These are phyloP conservation scores for Ophiothrix spiculata DNA, from an alignment of 35 echinoderm and acorn worm genomes.

Conservation along the genomic window DNA sequence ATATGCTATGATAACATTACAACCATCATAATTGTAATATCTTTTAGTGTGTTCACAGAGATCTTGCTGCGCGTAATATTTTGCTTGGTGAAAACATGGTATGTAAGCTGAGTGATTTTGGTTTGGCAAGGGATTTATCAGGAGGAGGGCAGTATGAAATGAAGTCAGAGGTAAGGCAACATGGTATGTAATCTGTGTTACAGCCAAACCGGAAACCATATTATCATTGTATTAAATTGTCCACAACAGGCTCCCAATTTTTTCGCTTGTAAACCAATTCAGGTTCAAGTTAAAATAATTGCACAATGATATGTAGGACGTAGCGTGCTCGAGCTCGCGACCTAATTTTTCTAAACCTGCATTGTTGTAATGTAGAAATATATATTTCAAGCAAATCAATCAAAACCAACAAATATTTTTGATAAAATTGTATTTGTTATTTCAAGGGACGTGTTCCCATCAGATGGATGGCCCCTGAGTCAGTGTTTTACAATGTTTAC, in stretches of 20 bases:
- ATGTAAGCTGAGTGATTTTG: conserved; percentile 44
- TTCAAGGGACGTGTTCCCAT: conserved; percentile 33
- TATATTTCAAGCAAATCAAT: too few relatives aligned
- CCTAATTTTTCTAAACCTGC: too few relatives aligned
- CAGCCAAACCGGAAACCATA: background rate
- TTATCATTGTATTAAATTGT: background rate
- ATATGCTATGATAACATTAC: background rate
- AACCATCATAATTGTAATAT: background rate
- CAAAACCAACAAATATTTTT: too few relatives aligned
- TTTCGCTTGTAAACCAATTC: too few relatives aligned
- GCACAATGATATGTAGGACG: too few relatives aligned
- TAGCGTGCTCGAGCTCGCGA: too few relatives aligned
- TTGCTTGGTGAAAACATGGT: conserved; percentile 32
- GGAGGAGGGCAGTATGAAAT: conserved; percentile 29
- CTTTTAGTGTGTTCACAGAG: conserved; percentile 54
- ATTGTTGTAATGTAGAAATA: too few relatives aligned
- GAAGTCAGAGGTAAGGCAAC: conserved; percentile 40
- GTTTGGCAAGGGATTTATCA: conserved; percentile 20
- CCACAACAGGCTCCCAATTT: too few relatives aligned
- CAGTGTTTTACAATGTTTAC: conserved; percentile 66
- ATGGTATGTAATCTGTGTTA: too few relatives aligned
- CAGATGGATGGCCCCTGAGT: conserved; percentile 82
- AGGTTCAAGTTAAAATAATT: too few relatives aligned
- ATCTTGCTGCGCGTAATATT: conserved; percentile 42
- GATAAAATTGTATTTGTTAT: too few relatives aligned